Percentiles rank a stretch among this genome's conserved stretches.
These are phyloP conservation scores for Chloroceryle amazona DNA, from an alignment of 2,797 vertebrate genomes.

Conservation along the genomic window DNA sequence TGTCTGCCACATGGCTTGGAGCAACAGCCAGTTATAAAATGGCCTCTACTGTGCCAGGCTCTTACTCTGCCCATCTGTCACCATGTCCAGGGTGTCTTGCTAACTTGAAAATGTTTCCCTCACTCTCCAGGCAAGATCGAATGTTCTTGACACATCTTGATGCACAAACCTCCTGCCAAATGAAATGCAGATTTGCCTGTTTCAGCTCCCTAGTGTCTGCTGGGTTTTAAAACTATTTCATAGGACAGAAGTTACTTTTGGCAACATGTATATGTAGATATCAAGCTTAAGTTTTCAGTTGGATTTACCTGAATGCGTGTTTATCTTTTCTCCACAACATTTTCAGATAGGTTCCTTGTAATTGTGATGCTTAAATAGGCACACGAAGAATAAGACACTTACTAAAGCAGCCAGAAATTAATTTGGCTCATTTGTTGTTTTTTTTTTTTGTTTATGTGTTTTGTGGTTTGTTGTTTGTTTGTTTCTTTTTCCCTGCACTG, in stretches of 20 bases:
- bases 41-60: neutral
- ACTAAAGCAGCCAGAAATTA: neutral
- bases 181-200: neutral
- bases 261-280: neutral
- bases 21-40: neutral
- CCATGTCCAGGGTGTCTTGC: neutral
- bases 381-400: neutral
- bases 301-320: neutral
- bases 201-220: neutral
- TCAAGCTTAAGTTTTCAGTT: neutral
- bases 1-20: slow-evolving; percentile 30
- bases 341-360: neutral
- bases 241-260: neutral
- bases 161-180: neutral
- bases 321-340: neutral
- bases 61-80: slow-evolving; percentile 19
- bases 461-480: too few species aligned
- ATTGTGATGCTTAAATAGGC: neutral
- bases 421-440: neutral
- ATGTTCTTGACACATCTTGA: neutral
- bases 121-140: neutral
- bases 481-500: neutral
- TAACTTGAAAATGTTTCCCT: neutral
- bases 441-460: neutral
- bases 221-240: neutral